Conservation (phyloP, 2,888 invertebrate genomes). For the Philopedon plagiatum region DNA sequence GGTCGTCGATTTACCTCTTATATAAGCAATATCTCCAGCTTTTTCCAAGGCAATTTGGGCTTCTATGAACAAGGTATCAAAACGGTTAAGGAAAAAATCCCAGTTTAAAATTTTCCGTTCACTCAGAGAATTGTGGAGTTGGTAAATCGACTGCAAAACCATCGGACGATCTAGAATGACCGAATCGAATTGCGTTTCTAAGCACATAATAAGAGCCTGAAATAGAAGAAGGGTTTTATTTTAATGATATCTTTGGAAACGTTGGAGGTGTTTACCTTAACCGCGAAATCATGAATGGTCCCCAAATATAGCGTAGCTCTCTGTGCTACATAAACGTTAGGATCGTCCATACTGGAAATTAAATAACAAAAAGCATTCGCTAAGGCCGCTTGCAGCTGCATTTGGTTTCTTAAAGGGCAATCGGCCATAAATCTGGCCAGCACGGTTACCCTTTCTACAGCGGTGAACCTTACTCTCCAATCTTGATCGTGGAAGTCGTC, state of each 20-base stretch:
- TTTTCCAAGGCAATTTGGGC: constrained; percentile 93
- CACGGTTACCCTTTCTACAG: constrained; percentile 95
- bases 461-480: constrained; percentile 92
- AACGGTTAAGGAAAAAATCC: constrained; percentile 98
- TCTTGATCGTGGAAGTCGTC: constrained; percentile 93
- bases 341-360: constrained; percentile 96
- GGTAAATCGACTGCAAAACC: constrained; percentile 95
- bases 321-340: constrained; percentile 95
- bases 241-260: too few relatives aligned
- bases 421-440: constrained; percentile 95
- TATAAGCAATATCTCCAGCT: constrained; percentile 85
- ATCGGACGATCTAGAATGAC: constrained; percentile 97
- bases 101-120: constrained; percentile 93
- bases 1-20: constrained; percentile 86
- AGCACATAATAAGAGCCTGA: constrained; percentile 89
- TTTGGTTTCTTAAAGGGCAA: constrained; percentile 86
- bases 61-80: constrained; percentile 95
- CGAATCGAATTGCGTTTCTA: constrained; percentile 98
- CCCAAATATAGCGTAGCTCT: constrained; percentile 92
- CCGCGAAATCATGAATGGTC: constrained; percentile 91
- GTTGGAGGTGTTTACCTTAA: constrained; percentile 84
- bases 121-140: constrained; percentile 92
- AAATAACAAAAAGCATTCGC: constrained; percentile 98
- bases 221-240: background rate
- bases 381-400: constrained; percentile 90